Evolutionary conservation across 2,888 invertebrate species (phyloP).

Genomic region (Cyclophora punctaria): DNA sequence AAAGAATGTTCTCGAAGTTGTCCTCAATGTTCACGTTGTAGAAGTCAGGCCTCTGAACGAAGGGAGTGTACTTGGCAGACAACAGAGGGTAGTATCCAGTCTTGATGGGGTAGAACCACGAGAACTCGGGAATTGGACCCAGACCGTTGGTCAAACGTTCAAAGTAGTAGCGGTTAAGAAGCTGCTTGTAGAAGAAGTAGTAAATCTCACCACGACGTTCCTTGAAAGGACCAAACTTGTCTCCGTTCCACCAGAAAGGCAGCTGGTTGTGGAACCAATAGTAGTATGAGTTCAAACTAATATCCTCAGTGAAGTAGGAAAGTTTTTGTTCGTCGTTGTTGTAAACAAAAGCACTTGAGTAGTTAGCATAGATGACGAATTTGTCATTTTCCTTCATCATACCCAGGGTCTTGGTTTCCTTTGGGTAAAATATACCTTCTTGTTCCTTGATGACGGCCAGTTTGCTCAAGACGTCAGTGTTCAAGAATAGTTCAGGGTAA

Average conservation of each 20-base stretch:
- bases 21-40: slow-evolving; percentile 74
- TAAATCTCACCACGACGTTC: slow-evolving; percentile 79
- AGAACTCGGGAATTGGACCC: slow-evolving; percentile 76
- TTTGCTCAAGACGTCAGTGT: slow-evolving; percentile 68
- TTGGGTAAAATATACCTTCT: slow-evolving; percentile 34
- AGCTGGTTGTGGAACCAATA: slow-evolving; percentile 77
- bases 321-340: slow-evolving; percentile 75
- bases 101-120: slow-evolving; percentile 77
- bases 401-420: slow-evolving; percentile 47
- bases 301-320: slow-evolving; percentile 81
- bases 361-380: slow-evolving; percentile 75
- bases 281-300: slow-evolving; percentile 80
- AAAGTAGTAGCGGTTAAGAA: slow-evolving; percentile 80
- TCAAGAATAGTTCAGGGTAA: slow-evolving; percentile 78
- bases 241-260: slow-evolving; percentile 78
- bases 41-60: slow-evolving; percentile 75
- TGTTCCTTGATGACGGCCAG: slow-evolving; percentile 60
- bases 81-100: slow-evolving; percentile 45
- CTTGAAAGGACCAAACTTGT: slow-evolving; percentile 60
- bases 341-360: slow-evolving; percentile 67
- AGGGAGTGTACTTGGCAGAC: slow-evolving; percentile 46
- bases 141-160: slow-evolving; percentile 80
- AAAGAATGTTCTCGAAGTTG: slow-evolving; percentile 58
- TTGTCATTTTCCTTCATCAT: slow-evolving; percentile 51
- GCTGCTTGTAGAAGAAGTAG: slow-evolving; percentile 79